Conservation (phyloP, 2,113 vertebrate species). For the Hydropotes inermis region DNA sequence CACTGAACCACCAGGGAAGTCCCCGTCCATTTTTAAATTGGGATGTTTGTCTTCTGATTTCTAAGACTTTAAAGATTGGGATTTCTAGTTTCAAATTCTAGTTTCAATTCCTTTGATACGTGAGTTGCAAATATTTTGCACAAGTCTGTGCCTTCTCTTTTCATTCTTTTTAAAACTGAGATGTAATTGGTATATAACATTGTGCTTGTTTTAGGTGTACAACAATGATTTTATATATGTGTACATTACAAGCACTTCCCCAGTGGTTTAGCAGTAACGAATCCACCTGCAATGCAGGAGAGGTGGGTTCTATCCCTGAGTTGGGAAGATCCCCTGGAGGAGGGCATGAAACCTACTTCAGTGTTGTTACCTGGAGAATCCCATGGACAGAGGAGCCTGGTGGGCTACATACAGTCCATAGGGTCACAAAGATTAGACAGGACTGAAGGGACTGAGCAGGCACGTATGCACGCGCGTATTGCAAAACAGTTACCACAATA, state of each 20-base stretch:
- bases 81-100: background rate
- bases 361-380: background rate
- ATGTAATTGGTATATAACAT: background rate
- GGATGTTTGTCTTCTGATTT: background rate
- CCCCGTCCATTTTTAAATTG: background rate
- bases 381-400: background rate
- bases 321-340: background rate
- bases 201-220: background rate
- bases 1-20: background rate
- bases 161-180: background rate
- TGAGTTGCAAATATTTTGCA: background rate
- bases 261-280: fast-evolving
- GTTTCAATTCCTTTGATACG: background rate
- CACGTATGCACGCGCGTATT: background rate
- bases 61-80: background rate
- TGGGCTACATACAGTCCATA: background rate
- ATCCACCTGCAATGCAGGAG: background rate
- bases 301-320: background rate
- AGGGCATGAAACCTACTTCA: background rate
- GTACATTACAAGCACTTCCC: background rate
- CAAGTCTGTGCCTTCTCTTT: background rate
- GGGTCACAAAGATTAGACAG: background rate
- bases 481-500: background rate
- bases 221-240: background rate
- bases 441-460: background rate